phyloP scores from a whole-genome alignment of 1,140 invertebrate genomes.

The Phymorhynchus buccinoides region DNA sequence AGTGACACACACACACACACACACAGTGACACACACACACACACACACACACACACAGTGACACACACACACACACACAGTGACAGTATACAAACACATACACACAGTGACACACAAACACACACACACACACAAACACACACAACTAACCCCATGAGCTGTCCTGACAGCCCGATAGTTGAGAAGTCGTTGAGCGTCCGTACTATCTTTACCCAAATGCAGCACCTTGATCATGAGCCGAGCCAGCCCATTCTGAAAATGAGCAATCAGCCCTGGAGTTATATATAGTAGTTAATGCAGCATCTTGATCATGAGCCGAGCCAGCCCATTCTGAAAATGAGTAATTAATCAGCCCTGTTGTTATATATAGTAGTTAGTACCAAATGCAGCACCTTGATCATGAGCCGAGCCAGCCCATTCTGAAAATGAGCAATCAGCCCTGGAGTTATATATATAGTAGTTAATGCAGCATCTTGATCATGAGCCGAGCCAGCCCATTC shows the following conservation, averaged over 20 bases:
- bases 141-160: constrained; percentile 67
- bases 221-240: constrained; percentile 81
- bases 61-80: neutral
- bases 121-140: neutral
- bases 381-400: too few relatives aligned
- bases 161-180: constrained; percentile 76
- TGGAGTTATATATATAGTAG: too few relatives aligned
- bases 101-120: neutral
- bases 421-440: too few relatives aligned
- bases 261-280: too few relatives aligned
- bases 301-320: too few relatives aligned
- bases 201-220: constrained; percentile 79
- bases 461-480: too few relatives aligned
- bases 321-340: too few relatives aligned
- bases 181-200: constrained; percentile 79
- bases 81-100: neutral
- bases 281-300: too few relatives aligned
- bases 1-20: neutral
- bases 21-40: neutral
- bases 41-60: neutral
- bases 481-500: too few relatives aligned
- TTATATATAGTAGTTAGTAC: too few relatives aligned
- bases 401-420: too few relatives aligned
- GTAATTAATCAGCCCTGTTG: too few relatives aligned
- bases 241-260: constrained; percentile 72